Evolutionary conservation across 2,888 invertebrate species (phyloP).

Genomic region (Parochlus steinenii): DNA sequence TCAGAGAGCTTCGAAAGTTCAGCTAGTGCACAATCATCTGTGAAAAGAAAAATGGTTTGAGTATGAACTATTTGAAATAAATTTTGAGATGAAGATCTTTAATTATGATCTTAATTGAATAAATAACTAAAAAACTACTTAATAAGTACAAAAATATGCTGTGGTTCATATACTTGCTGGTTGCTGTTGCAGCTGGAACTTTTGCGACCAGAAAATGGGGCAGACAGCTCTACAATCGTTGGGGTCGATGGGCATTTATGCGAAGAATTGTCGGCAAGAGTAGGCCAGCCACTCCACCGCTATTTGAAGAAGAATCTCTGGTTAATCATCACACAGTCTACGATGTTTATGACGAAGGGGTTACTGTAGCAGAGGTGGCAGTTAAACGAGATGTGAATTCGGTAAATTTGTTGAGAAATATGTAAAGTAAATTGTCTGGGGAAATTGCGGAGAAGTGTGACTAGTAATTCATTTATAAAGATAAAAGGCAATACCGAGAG

Average conservation of each 20-base stretch:
- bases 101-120: too few species aligned
- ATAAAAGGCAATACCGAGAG: too few species aligned
- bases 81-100: too few species aligned
- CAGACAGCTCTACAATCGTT: slow-evolving; percentile 4
- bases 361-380: neutral
- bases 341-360: slow-evolving; percentile 4
- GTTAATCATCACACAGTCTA: slow-evolving; percentile 5
- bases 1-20: neutral
- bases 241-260: slow-evolving; percentile 6
- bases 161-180: slow-evolving; percentile 10
- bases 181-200: neutral
- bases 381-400: neutral
- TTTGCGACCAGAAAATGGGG: slow-evolving; percentile 7
- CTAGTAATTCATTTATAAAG: too few species aligned
- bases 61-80: too few species aligned
- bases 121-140: slow-evolving; percentile 2
- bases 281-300: slow-evolving; percentile 9
- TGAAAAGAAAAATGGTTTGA: too few species aligned
- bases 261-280: slow-evolving; percentile 6
- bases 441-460: too few species aligned
- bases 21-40: neutral
- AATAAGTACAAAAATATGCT: slow-evolving; percentile 1
- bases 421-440: too few species aligned
- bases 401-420: too few species aligned
- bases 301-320: neutral